These are phyloP conservation scores for Eulemur albifrons DNA, from an alignment of 2,797 vertebrate species.

Conservation along the genomic window DNA sequence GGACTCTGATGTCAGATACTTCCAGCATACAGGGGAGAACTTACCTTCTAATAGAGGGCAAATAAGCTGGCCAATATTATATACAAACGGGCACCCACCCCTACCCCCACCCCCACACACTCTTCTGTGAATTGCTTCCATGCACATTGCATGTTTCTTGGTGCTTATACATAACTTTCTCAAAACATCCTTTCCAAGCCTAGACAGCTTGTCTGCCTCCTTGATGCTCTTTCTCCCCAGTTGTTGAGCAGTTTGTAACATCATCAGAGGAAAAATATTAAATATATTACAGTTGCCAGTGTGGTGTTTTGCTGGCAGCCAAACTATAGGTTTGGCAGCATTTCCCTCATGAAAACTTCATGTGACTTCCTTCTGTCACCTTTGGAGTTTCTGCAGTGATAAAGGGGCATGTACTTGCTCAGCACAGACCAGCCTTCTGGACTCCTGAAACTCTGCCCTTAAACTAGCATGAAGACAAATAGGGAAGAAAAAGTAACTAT, in stretches of 20 bases:
- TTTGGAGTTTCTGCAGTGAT: background rate
- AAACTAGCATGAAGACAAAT: background rate
- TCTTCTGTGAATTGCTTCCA: background rate
- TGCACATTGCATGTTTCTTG: background rate
- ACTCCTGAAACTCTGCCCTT: background rate
- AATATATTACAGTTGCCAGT: background rate
- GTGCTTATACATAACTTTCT: background rate
- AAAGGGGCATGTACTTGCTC: background rate
- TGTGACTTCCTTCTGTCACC: background rate
- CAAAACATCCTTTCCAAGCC: background rate
- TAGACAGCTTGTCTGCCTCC: background rate
- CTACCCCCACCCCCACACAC: background rate
- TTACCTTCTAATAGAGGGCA: background rate
- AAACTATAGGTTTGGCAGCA: background rate
- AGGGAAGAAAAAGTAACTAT: background rate
- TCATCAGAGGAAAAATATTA: slow-evolving; percentile 36
- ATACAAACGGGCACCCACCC: background rate
- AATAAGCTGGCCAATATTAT: background rate
- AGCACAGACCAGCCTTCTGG: background rate
- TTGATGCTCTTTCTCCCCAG: background rate
- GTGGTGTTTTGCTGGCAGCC: background rate
- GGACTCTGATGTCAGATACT: background rate
- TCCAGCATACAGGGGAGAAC: background rate
- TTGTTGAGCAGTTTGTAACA: slow-evolving; percentile 1
- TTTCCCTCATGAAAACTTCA: slow-evolving; percentile 27